A percentile compares a stretch with the other conserved stretches of the same genome.
These are phyloP conservation scores for Paraplagusia blochii DNA, from an alignment of 2,113 vertebrate species.

Conservation along the genomic window DNA sequence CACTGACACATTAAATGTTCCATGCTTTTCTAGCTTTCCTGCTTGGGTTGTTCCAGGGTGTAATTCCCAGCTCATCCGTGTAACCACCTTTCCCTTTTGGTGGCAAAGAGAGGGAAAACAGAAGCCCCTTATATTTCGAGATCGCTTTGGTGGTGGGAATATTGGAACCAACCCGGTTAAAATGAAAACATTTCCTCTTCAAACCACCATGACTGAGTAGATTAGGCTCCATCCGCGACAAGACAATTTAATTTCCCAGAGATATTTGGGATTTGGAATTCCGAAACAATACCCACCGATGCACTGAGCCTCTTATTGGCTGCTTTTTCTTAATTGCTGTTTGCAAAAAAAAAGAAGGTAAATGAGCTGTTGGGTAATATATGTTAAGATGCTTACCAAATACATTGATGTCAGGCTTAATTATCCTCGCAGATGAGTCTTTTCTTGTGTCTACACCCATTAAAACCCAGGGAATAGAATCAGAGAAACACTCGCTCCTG, in stretches of 20 bases:
- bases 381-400: constrained; percentile 59
- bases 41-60: constrained; percentile 28
- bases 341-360: constrained; percentile 61
- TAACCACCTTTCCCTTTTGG: constrained; percentile 45
- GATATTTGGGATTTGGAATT: constrained; percentile 74
- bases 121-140: constrained; percentile 48
- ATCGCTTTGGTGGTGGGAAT: constrained; percentile 64
- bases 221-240: constrained; percentile 71
- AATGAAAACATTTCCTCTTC: constrained; percentile 72
- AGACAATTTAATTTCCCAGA: constrained; percentile 75
- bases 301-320: constrained; percentile 50
- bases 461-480: constrained; percentile 64
- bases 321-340: constrained; percentile 54
- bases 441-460: constrained; percentile 66
- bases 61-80: constrained; percentile 51
- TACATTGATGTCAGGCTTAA: constrained; percentile 63
- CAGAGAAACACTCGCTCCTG: constrained; percentile 48
- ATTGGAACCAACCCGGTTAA: constrained; percentile 73
- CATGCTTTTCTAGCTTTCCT: constrained; percentile 11
- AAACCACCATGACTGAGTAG: constrained; percentile 79
- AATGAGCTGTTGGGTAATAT: constrained; percentile 61
- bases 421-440: constrained; percentile 66
- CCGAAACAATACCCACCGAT: constrained; percentile 67
- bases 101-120: constrained; percentile 39
- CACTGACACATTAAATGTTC: constrained; percentile 29